Conservation (phyloP, 2,888 invertebrate species). For the Rhagonycha fulva region DNA sequence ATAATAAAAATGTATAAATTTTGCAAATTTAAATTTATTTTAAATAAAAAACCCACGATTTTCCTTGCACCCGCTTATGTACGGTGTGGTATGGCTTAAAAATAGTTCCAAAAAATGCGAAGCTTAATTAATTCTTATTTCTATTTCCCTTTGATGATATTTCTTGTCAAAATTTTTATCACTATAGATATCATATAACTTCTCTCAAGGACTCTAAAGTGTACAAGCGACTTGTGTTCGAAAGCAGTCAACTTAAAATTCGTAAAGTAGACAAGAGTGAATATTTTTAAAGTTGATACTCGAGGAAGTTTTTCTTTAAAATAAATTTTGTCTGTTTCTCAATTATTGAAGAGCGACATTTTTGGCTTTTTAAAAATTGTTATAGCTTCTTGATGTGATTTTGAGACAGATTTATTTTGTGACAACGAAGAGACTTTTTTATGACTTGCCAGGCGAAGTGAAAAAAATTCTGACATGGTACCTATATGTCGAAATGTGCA, state of each 20-base stretch:
- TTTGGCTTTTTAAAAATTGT: background rate
- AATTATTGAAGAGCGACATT: background rate
- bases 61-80: too few species aligned
- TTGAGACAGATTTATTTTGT: background rate
- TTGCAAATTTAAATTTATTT: too few species aligned
- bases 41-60: too few species aligned
- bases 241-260: background rate
- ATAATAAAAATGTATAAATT: background rate
- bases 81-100: background rate
- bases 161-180: background rate
- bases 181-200: background rate
- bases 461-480: slow-evolving; percentile 21
- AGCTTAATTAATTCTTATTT: background rate
- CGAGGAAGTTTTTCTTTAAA: background rate
- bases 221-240: background rate
- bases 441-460: slow-evolving; percentile 2
- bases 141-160: background rate
- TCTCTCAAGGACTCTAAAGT: background rate
- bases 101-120: background rate
- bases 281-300: background rate
- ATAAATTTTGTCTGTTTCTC: background rate
- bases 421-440: background rate
- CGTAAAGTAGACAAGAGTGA: background rate
- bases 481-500: slow-evolving; percentile 35
- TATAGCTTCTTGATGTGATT: background rate